Base-by-base conservation (phyloP, 2,113 vertebrate genomes). In the Tiliqua scincoides region DNA sequence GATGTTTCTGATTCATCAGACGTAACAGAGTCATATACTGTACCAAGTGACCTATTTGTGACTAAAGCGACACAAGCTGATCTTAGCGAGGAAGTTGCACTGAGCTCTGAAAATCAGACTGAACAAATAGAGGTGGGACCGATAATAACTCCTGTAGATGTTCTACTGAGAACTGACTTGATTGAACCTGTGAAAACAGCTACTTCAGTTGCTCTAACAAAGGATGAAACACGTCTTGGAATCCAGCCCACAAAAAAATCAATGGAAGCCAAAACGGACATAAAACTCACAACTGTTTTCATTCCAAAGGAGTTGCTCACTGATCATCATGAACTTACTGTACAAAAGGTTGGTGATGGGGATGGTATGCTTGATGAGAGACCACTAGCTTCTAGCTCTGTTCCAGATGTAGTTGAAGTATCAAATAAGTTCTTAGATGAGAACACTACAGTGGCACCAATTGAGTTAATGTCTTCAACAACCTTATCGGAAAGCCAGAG, bases 111-210 rank as follows among this genome's bases (percentile, higher is more conserved):
- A 88, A 94, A 93, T 85, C 95, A 95, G 90, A 88, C 89, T 85
- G 96, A 97, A 71, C 93, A 95, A 93, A 97, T 97, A 96, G 96
- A 96, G 93, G 96, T 96, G 84, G 94, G 91, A 37, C 96, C 96
- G 40, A 84, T 96, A 82, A 96, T 93, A 90, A 92, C 94, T 86
- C 92, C 93, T 87, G 83, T 91, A 89, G 91, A 93, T 90, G 91
- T 83, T 86, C 85, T 93, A 83, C 82, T 83, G 77, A 90, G 91
- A 78, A 1, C 85, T 85, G 88, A 93, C 83, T 25, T 23, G 77
- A 93, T 84, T 84, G 87, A 93, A 83, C 91, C 90, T 61, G 48
- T 90, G 83, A 91, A 75, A 89, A 93, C 90, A 37, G 89, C 92
- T 73, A 86, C 87, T 88, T 87, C 96, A 82, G 65, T 92, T 73